These are phyloP conservation scores for Caenorhabditis wallacei DNA, from an alignment of 2,888 invertebrate genomes.

Conservation along the genomic window DNA sequence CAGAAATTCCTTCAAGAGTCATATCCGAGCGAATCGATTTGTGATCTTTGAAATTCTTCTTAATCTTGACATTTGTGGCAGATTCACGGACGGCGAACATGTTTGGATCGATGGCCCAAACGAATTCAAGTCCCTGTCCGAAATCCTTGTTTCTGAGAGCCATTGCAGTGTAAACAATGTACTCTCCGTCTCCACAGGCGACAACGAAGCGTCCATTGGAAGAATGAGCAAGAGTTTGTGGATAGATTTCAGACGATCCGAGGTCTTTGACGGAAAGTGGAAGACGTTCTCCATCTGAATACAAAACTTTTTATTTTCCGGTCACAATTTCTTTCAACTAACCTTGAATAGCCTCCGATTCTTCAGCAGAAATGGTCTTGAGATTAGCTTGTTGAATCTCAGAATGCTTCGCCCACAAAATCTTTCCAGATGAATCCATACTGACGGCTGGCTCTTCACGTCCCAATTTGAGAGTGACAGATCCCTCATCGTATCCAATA, in stretches of 20 bases:
- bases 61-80: slow-evolving; percentile 93
- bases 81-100: slow-evolving; percentile 91
- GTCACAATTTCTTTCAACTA: slow-evolving; percentile 7
- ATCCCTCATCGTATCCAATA: slow-evolving; percentile 97
- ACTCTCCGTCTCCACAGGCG: slow-evolving; percentile 99
- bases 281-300: slow-evolving; percentile 91
- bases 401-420: slow-evolving; percentile 98
- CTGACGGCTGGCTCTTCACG: slow-evolving; percentile 98
- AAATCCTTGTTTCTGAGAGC: slow-evolving; percentile 98
- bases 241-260: slow-evolving; percentile 99
- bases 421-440: slow-evolving; percentile 98
- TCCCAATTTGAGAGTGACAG: slow-evolving; percentile 94
- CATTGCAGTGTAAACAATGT: slow-evolving; percentile 99
- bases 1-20: slow-evolving; percentile 89
- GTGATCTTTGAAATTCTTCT: slow-evolving; percentile 93
- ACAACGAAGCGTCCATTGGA: slow-evolving; percentile 94
- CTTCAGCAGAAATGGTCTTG: slow-evolving; percentile 80
- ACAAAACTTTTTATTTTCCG: background rate
- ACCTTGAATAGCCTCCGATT: slow-evolving; percentile 78
- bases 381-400: slow-evolving; percentile 90
- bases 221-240: slow-evolving; percentile 98
- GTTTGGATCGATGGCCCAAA: slow-evolving; percentile 97
- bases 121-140: slow-evolving; percentile 93
- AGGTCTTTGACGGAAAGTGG: slow-evolving; percentile 97
- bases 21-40: slow-evolving; percentile 92